These are phyloP conservation scores for Papilio dardanus DNA, from an alignment of 1,140 invertebrate species.

Conservation along the genomic window DNA sequence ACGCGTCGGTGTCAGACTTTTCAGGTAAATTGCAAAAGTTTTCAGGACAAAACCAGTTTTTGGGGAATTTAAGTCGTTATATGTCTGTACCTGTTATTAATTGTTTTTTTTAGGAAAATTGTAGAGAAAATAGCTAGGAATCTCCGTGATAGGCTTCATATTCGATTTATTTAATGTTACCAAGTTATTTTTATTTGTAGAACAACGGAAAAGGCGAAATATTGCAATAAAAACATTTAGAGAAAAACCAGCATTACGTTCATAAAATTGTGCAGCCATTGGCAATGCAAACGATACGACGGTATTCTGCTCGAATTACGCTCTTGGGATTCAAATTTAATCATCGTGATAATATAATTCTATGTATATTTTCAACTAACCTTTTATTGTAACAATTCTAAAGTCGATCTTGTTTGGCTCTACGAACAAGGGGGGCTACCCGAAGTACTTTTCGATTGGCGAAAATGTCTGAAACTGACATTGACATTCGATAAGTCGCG, in stretches of 20 bases:
- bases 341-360: constrained; percentile 15
- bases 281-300: constrained; percentile 20
- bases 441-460: too few species aligned
- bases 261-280: not conserved
- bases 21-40: constrained; percentile 30
- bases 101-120: not conserved
- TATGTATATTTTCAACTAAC: constrained; percentile 10
- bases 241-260: constrained; percentile 6
- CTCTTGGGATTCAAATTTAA: constrained; percentile 16
- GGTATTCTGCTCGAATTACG: constrained; percentile 4
- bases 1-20: not conserved
- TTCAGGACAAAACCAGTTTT: constrained; percentile 13
- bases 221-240: not conserved
- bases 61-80: constrained; percentile 17
- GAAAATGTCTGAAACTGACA: too few species aligned
- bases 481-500: too few species aligned
- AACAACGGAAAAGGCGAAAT: not conserved
- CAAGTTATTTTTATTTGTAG: not conserved
- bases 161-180: too few species aligned
- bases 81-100: not conserved
- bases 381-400: not conserved
- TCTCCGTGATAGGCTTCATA: too few species aligned
- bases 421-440: too few species aligned
- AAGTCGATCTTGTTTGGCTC: too few species aligned
- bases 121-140: not conserved